Percentiles rank a stretch among this genome's conserved stretches.
Evolutionary conservation across 53 echinoderm and acorn worm species (phyloP).

Genomic region (Crossaster papposus): DNA sequence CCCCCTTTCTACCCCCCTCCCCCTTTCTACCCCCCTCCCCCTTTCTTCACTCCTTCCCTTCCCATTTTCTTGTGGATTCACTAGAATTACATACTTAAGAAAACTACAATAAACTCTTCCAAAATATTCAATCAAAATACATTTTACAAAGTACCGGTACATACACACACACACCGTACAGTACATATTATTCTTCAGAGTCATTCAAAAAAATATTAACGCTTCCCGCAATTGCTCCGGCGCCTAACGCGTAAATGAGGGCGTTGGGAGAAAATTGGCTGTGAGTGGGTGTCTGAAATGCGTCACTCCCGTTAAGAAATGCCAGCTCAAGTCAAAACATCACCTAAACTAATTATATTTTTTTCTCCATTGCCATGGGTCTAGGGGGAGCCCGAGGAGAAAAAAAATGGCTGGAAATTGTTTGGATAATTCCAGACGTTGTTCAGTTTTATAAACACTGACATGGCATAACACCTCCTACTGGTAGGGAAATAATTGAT

Average conservation of each 20-base stretch:
- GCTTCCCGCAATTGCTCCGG: background rate
- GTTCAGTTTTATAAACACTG: slow-evolving; percentile 36
- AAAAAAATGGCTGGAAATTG: slow-evolving; percentile 19
- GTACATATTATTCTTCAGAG: background rate
- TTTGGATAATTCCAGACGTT: slow-evolving; percentile 53
- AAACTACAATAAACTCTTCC: too few relatives aligned
- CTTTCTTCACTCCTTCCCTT: too few relatives aligned
- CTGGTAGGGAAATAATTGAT: background rate
- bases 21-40: too few relatives aligned
- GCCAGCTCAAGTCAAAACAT: slow-evolving; percentile 34
- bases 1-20: too few relatives aligned
- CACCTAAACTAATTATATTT: slow-evolving; percentile 43
- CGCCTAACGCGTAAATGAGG: background rate
- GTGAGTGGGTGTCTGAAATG: slow-evolving; percentile 40
- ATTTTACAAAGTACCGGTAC: too few relatives aligned
- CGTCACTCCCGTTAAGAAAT: slow-evolving; percentile 49
- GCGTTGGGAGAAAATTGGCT: slow-evolving; percentile 13
- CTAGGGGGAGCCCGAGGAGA: background rate
- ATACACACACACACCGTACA: too few relatives aligned
- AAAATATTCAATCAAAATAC: too few relatives aligned
- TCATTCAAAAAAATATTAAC: background rate
- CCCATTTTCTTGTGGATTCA: too few relatives aligned
- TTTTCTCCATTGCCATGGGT: background rate
- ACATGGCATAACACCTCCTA: slow-evolving; percentile 8
- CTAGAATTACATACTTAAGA: too few relatives aligned